Base-by-base conservation (phyloP, 2,113 vertebrate genomes). In the Merops nubicus region DNA sequence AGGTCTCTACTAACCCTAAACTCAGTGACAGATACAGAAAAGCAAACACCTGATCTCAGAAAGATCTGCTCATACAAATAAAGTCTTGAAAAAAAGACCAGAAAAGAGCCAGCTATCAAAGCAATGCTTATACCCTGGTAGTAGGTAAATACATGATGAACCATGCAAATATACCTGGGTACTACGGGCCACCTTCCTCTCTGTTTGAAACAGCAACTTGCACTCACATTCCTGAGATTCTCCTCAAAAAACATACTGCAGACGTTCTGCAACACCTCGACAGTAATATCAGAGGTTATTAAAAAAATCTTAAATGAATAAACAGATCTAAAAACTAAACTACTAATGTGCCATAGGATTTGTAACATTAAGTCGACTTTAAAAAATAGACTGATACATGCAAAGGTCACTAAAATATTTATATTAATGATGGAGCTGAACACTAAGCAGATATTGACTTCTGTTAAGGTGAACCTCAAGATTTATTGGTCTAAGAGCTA, bases 361-460 rank as follows among this genome's bases (percentile, higher is more conserved):
- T 86, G 74, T 76, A 82, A 73, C 77, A 54, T 47, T n/a, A 36
- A 59, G 80, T 3, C 85, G 88, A 76, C 93, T 93, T 93, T 91
- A 85, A 95, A 91, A 94, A 96, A 96, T 87, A 76, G 93, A 85
- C 85, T 69, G 84, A 95, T 95, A 92, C 91, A 96, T 54, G 88
- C 96, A 96, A 95, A 97, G 96, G 96, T 97, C 96, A 96, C 86
- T 93, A 96, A 96, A 97, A 97, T 93, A 96, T 97, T 96, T 96
- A 97, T 95, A 92, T 79, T 92, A 82, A 96, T 96, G 87, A 96
- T 87, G 95, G 92, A 94, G 93, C 74, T 29, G 91, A 95, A 97
- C 94, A 98, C 97, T 98, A 98, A 98, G 97, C 95, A 98, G 97
- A 98, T 98, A 98, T 96, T 97, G 97, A 98, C 97, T 98, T 98